Conservation (phyloP, 2,113 vertebrate genomes). For the Saguinus midas region DNA sequence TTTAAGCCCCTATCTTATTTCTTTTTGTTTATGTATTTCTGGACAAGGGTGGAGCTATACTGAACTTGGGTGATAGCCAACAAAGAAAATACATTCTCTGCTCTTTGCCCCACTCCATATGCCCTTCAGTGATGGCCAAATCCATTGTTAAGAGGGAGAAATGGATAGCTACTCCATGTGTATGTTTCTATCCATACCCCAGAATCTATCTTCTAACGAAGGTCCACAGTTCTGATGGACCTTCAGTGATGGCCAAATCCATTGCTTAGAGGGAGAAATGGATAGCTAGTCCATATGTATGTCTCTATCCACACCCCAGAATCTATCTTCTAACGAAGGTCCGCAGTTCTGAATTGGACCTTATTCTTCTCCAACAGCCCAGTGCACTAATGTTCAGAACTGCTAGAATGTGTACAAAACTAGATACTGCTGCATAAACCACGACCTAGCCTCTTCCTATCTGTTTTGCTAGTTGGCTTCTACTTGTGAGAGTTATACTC, state of each 20-base stretch:
- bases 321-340: no score
- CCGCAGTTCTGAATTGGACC: neutral
- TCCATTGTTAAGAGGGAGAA: neutral
- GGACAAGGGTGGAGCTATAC: neutral
- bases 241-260: neutral
- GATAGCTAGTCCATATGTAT: accelerated
- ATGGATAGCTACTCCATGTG: neutral
- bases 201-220: neutral
- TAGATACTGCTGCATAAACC: neutral
- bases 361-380: neutral
- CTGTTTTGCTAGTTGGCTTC: neutral
- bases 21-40: neutral
- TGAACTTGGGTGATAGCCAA: neutral
- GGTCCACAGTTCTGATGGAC: neutral
- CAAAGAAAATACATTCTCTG: neutral
- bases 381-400: neutral
- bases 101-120: neutral
- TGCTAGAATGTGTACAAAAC: neutral
- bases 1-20: neutral
- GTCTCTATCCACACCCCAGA: neutral
- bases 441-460: neutral
- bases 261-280: neutral
- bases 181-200: neutral
- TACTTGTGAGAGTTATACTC: neutral
- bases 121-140: neutral